Base-by-base conservation (phyloP, 2,888 invertebrate genomes). In the Trichogramma dendrolimi region DNA sequence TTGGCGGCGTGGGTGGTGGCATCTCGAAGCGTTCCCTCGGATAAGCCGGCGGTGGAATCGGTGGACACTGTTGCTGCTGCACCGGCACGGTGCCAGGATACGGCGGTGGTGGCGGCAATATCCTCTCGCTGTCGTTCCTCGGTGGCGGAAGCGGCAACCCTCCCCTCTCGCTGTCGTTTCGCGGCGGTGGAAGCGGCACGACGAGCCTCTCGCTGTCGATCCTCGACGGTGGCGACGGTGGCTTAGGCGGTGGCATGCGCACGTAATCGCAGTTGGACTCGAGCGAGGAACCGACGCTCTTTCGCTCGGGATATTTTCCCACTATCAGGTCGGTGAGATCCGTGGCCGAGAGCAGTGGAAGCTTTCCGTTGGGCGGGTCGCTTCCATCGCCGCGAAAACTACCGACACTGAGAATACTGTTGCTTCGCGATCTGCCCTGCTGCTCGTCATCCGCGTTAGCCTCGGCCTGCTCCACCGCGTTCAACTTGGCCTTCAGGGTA, bases 181-280 rank as follows among this genome's bases (percentile, higher is more conserved):
- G 75, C 51, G 87, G 83, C 50, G 86, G 84, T 6, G 88, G 87
- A 53, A 88, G 85, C 2, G 62, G 40, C 41, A 10, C 1, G 10
- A 52, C 39, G 10, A 59, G 61, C 1, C 61, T 44, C 27, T 64
- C 63, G 42, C 63, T 64, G 14, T 63, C 63, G 53, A 51, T 58
- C 4, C 63, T 83, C 4, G 87, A 86, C 3, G 87, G 68, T 75
- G 80, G 77, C 51, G 88, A 87, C 4, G 87, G 85, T 27, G 88
- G 89, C 6, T 87, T 66, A 75, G 80, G 77, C 58, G 81, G 82
- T 39, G 92, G 74, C 73, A 92, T 81, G 64, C 92, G 90, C 1
- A 94, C 94, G 75, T 94, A 94, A 77, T 94, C 94, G 41, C 92
- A 92, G 72, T 93, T 92, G 0, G 94, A 93, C 76, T 94, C 92